Evolutionary conservation across 2,113 vertebrate species (phyloP).

Genomic region (Zapus hudsonius): DNA sequence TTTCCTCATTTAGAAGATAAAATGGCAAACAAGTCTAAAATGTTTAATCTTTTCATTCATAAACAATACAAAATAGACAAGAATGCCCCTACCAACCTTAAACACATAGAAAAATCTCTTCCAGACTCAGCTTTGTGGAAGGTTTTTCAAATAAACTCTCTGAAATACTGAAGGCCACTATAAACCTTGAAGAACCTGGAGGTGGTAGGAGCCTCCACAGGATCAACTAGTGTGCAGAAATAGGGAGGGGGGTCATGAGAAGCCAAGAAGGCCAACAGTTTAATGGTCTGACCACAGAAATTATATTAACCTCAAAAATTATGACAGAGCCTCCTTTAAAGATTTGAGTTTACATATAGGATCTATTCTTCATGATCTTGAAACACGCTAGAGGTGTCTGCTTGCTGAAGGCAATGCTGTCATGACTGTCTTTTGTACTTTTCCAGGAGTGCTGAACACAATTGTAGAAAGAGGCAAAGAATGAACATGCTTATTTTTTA

Average conservation of each 20-base stretch:
- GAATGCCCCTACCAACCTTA: background rate
- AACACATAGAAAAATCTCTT: background rate
- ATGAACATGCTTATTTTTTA: background rate
- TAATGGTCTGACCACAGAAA: background rate
- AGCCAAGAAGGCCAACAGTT: background rate
- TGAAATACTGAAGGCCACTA: background rate
- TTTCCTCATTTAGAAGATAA: slow-evolving; percentile 56
- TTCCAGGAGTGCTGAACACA: background rate
- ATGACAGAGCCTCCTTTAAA: background rate
- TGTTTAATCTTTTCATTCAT: background rate
- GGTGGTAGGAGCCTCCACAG: background rate
- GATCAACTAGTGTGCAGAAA: too few relatives aligned
- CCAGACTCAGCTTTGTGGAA: background rate
- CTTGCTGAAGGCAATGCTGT: background rate
- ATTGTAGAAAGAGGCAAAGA: background rate
- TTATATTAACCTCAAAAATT: background rate
- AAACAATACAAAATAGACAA: background rate
- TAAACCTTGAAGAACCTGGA: background rate
- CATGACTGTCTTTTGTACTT: background rate
- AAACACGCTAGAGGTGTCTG: background rate
- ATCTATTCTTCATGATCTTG: background rate
- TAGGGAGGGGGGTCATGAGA: background rate
- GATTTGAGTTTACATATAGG: background rate
- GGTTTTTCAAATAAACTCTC: background rate
- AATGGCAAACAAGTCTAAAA: slow-evolving; percentile 11